A percentile compares a stretch with the other conserved stretches of the same genome.
Evolutionary conservation across 2,888 invertebrate genomes (phyloP).

Genomic region (Harmothoe impar): DNA sequence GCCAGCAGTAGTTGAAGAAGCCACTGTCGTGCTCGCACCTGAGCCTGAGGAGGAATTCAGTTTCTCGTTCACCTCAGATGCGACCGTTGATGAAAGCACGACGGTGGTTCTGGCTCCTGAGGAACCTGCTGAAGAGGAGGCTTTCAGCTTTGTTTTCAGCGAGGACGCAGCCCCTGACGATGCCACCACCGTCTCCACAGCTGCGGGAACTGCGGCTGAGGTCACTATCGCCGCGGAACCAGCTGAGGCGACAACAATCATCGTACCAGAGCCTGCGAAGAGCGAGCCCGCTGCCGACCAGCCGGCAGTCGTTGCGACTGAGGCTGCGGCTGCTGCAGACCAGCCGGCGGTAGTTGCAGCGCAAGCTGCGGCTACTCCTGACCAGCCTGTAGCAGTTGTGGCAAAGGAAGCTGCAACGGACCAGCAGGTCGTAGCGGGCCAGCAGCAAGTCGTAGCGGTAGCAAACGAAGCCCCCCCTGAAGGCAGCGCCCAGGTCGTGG

Average conservation of each 20-base stretch:
- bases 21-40: background rate
- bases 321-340: background rate
- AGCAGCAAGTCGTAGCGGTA: slow-evolving; percentile 1
- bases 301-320: background rate
- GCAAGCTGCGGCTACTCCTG: background rate
- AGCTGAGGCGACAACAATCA: background rate
- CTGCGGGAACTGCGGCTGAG: background rate
- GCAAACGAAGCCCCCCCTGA: background rate
- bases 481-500: background rate
- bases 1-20: background rate
- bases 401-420: background rate
- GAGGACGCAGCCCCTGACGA: background rate
- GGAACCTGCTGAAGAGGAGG: background rate
- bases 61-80: background rate
- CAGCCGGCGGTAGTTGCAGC: background rate
- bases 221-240: background rate
- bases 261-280: background rate
- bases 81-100: background rate
- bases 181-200: background rate
- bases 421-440: background rate
- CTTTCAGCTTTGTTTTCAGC: background rate
- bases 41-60: background rate
- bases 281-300: background rate
- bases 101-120: background rate
- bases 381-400: background rate